phyloP scores from a whole-genome alignment of 2,888 invertebrate species.

The Oscheius sp. region DNA sequence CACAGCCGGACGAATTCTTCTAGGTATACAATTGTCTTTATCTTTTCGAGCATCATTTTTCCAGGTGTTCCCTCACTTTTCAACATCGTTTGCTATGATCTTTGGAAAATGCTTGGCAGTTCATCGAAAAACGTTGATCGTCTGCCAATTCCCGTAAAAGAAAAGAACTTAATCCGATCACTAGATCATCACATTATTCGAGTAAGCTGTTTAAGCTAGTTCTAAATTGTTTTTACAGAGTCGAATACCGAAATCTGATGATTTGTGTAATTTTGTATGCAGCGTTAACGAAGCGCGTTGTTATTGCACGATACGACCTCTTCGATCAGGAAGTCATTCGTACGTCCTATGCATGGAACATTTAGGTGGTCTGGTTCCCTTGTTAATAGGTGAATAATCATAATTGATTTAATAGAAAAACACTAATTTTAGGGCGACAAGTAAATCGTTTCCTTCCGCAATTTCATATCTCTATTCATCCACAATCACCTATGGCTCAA shows the following conservation, averaged over 20 bases:
- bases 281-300: slow-evolving; percentile 87
- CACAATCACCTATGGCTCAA: slow-evolving; percentile 29
- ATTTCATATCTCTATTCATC: slow-evolving; percentile 81
- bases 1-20: slow-evolving; percentile 80
- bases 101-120: slow-evolving; percentile 59
- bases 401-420: neutral
- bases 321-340: slow-evolving; percentile 64
- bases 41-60: neutral
- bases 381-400: slow-evolving; percentile 83
- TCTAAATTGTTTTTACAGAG: slow-evolving; percentile 78
- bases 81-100: slow-evolving; percentile 76
- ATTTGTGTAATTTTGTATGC: slow-evolving; percentile 90
- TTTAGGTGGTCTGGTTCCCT: slow-evolving; percentile 89
- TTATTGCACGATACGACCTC: slow-evolving; percentile 88
- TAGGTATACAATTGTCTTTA: slow-evolving; percentile 76
- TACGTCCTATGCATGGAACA: slow-evolving; percentile 85
- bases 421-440: slow-evolving; percentile 72
- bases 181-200: slow-evolving; percentile 82
- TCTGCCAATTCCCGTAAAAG: slow-evolving; percentile 85
- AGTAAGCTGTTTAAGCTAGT: too few species aligned
- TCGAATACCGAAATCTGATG: slow-evolving; percentile 88
- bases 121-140: slow-evolving; percentile 75
- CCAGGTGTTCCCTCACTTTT: slow-evolving; percentile 85
- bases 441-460: slow-evolving; percentile 96
- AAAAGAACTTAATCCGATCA: slow-evolving; percentile 48